Conservation (phyloP, 2,113 vertebrate species). For the Delphinapterus leucas region DNA sequence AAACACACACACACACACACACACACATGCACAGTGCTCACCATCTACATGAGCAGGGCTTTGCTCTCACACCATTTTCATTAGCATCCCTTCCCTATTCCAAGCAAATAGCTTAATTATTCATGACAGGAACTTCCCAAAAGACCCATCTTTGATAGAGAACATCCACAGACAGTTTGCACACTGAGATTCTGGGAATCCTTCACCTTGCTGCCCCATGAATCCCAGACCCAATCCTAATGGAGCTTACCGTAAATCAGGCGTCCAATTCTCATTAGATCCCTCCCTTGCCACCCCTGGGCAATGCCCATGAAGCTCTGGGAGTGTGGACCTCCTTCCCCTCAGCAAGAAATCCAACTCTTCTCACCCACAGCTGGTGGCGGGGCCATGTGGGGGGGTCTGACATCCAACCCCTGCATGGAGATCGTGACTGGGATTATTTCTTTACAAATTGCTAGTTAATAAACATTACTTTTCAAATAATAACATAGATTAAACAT, state of each 20-base stretch:
- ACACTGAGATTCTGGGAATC: accelerated
- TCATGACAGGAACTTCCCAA: background rate
- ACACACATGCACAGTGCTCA: accelerated
- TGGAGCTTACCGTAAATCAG: accelerated
- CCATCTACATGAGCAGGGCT: accelerated
- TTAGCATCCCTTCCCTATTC: background rate
- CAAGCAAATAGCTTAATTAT: background rate
- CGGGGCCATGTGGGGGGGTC: background rate
- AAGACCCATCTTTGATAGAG: background rate
- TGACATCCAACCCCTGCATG: accelerated
- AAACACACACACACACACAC: accelerated
- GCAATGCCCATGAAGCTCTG: accelerated
- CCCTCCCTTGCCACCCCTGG: accelerated
- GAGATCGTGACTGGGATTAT: no score
- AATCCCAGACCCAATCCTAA: background rate
- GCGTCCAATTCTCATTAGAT: accelerated
- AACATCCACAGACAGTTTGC: background rate
- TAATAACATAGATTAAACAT: background rate
- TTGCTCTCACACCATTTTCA: accelerated
- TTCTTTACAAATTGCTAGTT: background rate
- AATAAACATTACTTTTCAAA: background rate
- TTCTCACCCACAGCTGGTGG: background rate
- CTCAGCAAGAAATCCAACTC: background rate
- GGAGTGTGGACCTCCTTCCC: background rate
- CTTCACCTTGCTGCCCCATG: background rate